Conservation (phyloP, 2,888 invertebrate genomes). For the Drosophila neotestacea region DNA sequence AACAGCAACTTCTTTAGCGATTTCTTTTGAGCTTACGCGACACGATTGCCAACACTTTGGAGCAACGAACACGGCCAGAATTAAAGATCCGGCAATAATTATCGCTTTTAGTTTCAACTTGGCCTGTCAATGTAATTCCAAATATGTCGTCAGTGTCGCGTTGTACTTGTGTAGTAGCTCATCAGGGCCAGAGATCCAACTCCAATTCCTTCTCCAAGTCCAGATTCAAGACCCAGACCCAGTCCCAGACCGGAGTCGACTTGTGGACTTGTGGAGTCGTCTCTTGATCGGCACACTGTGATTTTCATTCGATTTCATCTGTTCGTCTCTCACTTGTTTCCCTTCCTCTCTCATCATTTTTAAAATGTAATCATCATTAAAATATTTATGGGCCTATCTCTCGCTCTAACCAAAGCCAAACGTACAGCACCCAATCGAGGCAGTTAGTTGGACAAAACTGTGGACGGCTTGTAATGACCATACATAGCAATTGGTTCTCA, state of each 20-base stretch:
- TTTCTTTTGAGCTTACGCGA: constrained; percentile 57
- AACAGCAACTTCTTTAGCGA: constrained; percentile 12
- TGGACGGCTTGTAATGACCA: constrained; percentile 78
- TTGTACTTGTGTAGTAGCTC: constrained; percentile 71
- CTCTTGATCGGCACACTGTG: constrained; percentile 57
- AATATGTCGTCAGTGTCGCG: constrained; percentile 83
- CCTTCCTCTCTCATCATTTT: constrained; percentile 50
- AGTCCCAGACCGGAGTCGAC: constrained; percentile 8
- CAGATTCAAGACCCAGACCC: constrained; percentile 4
- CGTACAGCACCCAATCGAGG: constrained; percentile 38
- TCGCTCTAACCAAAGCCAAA: constrained; percentile 60
- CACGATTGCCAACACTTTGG: constrained; percentile 76
- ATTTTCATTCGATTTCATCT: constrained; percentile 47
- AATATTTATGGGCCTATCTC: constrained; percentile 75
- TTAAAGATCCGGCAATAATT: constrained; percentile 69
- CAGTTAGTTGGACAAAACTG: constrained; percentile 51
- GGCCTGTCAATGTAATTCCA: constrained; percentile 83
- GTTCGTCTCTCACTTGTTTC: background rate
- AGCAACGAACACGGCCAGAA: constrained; percentile 27
- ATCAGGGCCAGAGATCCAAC: constrained; percentile 38
- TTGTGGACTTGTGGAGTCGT: constrained; percentile 9
- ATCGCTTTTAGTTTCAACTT: constrained; percentile 79
- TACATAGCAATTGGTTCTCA: constrained; percentile 81
- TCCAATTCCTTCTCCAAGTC: background rate
- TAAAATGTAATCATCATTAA: constrained; percentile 81